phyloP scores from a whole-genome alignment of 1,140 invertebrate species.

The Scaptomyza graminum region DNA sequence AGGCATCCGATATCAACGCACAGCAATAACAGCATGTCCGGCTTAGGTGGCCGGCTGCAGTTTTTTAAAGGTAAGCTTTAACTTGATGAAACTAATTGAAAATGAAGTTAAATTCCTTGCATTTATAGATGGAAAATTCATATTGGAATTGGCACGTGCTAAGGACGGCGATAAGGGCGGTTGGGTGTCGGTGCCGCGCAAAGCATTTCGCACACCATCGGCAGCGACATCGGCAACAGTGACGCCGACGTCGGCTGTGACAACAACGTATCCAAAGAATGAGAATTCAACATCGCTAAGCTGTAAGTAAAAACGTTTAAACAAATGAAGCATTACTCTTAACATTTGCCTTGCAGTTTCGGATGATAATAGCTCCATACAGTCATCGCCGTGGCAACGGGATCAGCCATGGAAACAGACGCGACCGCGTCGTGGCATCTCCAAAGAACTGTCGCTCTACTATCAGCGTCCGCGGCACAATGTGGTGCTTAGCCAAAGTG shows the following conservation, averaged over 20 bases:
- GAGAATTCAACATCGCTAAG: conserved; percentile 84
- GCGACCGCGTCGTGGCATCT: conserved; percentile 88
- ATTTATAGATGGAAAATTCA: conserved; percentile 91
- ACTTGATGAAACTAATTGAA: no score
- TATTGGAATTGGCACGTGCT: conserved; percentile 92
- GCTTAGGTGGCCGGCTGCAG: conserved; percentile 84
- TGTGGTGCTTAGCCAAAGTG: conserved; percentile 83
- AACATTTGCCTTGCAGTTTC: conserved; percentile 86
- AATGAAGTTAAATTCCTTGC: no score
- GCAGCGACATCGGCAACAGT: conserved; percentile 80
- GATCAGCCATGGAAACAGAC: conserved; percentile 94
- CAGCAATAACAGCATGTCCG: conserved; percentile 55
- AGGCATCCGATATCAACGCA: conserved; percentile 78
- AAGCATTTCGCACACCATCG: conserved; percentile 92
- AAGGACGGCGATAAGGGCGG: conserved; percentile 91
- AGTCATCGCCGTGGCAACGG: conserved; percentile 94
- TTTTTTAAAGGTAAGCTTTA: conserved; percentile 85
- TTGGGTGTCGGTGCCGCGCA: conserved; percentile 94
- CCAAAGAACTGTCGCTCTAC: conserved; percentile 89
- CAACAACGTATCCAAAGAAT: conserved; percentile 84
- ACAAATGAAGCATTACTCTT: neutral
- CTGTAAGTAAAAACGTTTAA: conserved; percentile 63
- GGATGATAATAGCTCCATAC: conserved; percentile 94
- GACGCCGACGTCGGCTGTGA: conserved; percentile 85
- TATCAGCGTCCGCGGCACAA: conserved; percentile 87